Conservation (phyloP, 2,113 vertebrate species). For the Scartelaos histophorus region DNA sequence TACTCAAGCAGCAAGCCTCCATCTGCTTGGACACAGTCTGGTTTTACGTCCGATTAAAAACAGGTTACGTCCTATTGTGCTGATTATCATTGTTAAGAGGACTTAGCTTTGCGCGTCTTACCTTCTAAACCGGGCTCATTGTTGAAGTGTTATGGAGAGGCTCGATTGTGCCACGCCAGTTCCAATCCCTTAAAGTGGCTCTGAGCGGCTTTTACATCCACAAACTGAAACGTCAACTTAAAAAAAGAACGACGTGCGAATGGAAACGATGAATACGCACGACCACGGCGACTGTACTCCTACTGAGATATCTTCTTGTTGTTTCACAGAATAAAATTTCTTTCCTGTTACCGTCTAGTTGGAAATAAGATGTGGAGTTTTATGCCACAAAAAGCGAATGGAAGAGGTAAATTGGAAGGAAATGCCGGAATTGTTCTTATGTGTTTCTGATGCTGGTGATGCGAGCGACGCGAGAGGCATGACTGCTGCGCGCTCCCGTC, state of each 20-base stretch:
- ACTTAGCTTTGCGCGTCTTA: conserved; percentile 33
- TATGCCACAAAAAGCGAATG: background rate
- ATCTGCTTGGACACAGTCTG: conserved; percentile 45
- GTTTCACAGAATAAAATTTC: conserved; percentile 24
- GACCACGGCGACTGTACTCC: conserved; percentile 53
- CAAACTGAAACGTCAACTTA: conserved; percentile 17
- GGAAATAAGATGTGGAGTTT: conserved; percentile 4
- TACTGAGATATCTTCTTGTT: conserved; percentile 29
- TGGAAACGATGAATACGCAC: conserved; percentile 40
- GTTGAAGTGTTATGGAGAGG: conserved; percentile 22
- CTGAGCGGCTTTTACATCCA: conserved; percentile 51
- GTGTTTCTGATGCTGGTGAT: conserved; percentile 20
- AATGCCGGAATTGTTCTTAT: conserved; percentile 20
- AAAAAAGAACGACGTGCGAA: conserved; percentile 20
- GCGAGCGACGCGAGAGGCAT: conserved; percentile 47
- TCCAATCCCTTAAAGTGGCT: conserved; percentile 43
- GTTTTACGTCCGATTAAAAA: background rate
- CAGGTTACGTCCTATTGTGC: background rate
- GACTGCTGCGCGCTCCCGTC: conserved; percentile 62
- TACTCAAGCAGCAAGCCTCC: conserved; percentile 35
- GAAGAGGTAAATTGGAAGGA: background rate
- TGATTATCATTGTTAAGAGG: background rate
- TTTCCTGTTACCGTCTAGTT: conserved; percentile 13
- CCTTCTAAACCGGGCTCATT: conserved; percentile 38
- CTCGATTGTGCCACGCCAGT: conserved; percentile 25